phyloP scores from a whole-genome alignment of 1,140 invertebrate species.

The Paralvinella palmiformis region DNA sequence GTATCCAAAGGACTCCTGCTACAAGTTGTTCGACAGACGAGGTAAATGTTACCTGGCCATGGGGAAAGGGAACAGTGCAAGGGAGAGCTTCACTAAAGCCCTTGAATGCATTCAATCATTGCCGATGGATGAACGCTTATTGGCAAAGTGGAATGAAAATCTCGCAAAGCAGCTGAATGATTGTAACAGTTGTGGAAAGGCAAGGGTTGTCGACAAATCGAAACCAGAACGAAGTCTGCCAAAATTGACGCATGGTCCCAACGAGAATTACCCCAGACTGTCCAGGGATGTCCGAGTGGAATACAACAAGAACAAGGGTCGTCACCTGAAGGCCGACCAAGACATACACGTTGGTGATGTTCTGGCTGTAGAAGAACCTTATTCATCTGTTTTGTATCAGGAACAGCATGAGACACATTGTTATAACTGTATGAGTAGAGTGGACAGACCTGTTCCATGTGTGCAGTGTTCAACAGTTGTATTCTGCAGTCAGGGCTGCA shows the following conservation, averaged over 20 bases:
- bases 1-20: slow-evolving; percentile 68
- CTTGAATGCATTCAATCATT: slow-evolving; percentile 60
- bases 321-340: slow-evolving; percentile 69
- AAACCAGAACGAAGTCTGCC: not conserved
- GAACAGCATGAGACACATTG: slow-evolving; percentile 72
- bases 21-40: slow-evolving; percentile 71
- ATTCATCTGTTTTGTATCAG: slow-evolving; percentile 61
- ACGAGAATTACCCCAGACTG: slow-evolving; percentile 11
- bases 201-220: not conserved
- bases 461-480: slow-evolving; percentile 60
- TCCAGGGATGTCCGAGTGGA: slow-evolving; percentile 31
- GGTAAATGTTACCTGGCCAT: slow-evolving; percentile 71
- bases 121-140: slow-evolving; percentile 60
- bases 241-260: not conserved
- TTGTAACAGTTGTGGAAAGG: not conserved
- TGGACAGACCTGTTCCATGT: slow-evolving; percentile 63
- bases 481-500: slow-evolving; percentile 69
- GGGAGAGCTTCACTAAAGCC: slow-evolving; percentile 54
- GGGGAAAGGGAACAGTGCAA: slow-evolving; percentile 54
- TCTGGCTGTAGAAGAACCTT: slow-evolving; percentile 68
- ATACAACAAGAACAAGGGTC: slow-evolving; percentile 45
- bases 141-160: slow-evolving; percentile 61
- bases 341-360: slow-evolving; percentile 69
- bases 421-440: slow-evolving; percentile 70
- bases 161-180: slow-evolving; percentile 54